These are phyloP conservation scores for Himalopsyche anomala DNA, from an alignment of 2,888 invertebrate genomes.

Conservation along the genomic window DNA sequence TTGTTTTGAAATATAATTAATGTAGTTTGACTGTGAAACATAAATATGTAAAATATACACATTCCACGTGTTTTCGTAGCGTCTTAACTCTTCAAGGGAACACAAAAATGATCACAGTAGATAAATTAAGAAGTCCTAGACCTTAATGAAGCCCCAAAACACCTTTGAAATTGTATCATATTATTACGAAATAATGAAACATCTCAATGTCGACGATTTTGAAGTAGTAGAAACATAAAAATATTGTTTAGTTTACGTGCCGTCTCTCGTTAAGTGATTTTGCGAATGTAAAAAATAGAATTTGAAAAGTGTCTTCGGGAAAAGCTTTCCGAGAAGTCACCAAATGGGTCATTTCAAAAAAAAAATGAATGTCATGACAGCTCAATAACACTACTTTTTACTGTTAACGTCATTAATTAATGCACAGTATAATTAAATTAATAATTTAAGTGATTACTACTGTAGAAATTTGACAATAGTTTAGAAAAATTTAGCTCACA, in stretches of 20 bases:
- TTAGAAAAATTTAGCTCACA: no score
- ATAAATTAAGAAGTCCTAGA: constrained; percentile 9
- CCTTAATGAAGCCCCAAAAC: neutral
- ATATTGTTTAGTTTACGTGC: neutral
- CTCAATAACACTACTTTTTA: no score
- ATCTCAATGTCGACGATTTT: neutral
- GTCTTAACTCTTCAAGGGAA: neutral
- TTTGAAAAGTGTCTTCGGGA: neutral
- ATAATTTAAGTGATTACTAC: no score
- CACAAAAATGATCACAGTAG: neutral
- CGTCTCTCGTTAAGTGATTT: neutral
- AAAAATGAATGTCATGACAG: no score
- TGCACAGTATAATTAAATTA: no score
- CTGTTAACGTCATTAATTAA: no score
- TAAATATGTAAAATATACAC: no score
- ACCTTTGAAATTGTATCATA: neutral
- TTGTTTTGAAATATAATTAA: no score
- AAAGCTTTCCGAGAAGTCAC: neutral
- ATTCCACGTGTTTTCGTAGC: no score
- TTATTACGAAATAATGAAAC: neutral
- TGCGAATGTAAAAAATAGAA: constrained; percentile 13
- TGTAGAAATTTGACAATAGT: no score
- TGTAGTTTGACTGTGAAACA: no score
- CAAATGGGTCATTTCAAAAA: constrained; percentile 22
- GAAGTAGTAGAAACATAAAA: neutral